Evolutionary conservation across 1,140 invertebrate species (phyloP), one percentile per base, ranked within the genome.

Genomic region (Solenopsis invicta): DNA sequence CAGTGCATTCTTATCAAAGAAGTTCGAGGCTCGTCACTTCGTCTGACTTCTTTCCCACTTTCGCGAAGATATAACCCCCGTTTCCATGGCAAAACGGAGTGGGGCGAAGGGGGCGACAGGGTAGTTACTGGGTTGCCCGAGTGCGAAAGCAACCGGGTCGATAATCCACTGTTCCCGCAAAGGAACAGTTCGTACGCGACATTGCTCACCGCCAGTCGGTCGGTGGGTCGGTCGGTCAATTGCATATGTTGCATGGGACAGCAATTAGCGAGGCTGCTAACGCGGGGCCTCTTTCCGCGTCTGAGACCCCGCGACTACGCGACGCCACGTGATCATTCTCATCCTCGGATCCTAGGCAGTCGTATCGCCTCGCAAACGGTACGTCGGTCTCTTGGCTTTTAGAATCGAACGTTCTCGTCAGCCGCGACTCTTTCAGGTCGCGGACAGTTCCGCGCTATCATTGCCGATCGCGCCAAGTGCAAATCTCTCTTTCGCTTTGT

Each of bases 211-310:
- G 72, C 10, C 84, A 54, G 88, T 81, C 48, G 45, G 13, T 82
- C 34, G 37, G 78, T 54, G 29, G n/a, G 64, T 82, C 24, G 52
- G 41, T 67, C 1, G 48, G 48, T 66, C 84, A 71, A 59, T 50
- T 74, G 80, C 80, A 59, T 29, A 29, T 66, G 80, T 76, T 75
- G 41, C 52, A 95, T 96, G 90, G 95, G 96, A 76, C 92, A 95
- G 74, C 95, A 94, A 88, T 88, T 95, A 41, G 88, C 92, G 4
- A 90, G 52, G 21, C 71, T 93, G 37, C 66, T 93, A 41, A 56
- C 90, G 0, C 82, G 88, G 86, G 85, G 62, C 10, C 6, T 92
- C 50, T 88, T 91, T 29, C 93, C 93, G 1, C 13, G 87, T 16
- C 45, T 87, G 9, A 91, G 61, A 59, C 50, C 59, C 21, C 78